Percentiles rank a stretch among this genome's conserved stretches.
phyloP scores from a whole-genome alignment of 2,113 vertebrate species.

The Burhinus oedicnemus region DNA sequence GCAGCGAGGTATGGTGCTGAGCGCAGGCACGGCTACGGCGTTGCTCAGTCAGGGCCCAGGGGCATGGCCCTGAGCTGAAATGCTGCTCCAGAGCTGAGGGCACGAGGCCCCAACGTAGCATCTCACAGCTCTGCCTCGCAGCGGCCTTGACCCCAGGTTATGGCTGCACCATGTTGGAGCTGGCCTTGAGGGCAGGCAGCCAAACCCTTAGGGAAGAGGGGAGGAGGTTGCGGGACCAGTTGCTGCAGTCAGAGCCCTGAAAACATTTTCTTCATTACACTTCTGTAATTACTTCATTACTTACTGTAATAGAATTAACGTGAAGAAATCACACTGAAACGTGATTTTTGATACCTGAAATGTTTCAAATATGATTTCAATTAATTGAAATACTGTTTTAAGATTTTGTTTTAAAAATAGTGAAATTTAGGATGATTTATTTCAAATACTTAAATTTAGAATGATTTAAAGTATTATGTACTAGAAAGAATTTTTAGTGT shows the following conservation, averaged over 20 bases:
- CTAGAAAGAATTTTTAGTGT: not conserved
- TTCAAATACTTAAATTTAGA: not conserved
- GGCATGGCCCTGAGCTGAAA: not conserved
- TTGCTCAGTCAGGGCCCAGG: not conserved
- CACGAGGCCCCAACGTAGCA: too few species aligned
- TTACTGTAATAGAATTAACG: not conserved
- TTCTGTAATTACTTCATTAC: not conserved
- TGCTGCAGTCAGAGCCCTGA: not conserved
- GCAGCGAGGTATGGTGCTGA: fast-evolving
- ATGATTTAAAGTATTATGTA: not conserved
- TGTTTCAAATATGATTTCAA: not conserved
- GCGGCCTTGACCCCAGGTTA: not conserved
- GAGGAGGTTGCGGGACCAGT: not conserved
- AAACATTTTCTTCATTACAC: not conserved
- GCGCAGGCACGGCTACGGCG: not conserved
- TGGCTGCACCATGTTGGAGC: not conserved
- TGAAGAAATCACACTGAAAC: not conserved
- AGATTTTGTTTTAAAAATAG: not conserved
- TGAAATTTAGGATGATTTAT: not conserved
- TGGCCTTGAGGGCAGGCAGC: not conserved
- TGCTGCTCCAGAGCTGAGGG: not conserved
- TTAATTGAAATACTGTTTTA: not conserved
- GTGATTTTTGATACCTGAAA: not conserved
- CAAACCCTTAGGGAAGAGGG: not conserved
- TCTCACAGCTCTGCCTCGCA: not conserved